Conservation (phyloP, 2,888 invertebrate genomes). For the Drosophila subsilvestris region DNA sequence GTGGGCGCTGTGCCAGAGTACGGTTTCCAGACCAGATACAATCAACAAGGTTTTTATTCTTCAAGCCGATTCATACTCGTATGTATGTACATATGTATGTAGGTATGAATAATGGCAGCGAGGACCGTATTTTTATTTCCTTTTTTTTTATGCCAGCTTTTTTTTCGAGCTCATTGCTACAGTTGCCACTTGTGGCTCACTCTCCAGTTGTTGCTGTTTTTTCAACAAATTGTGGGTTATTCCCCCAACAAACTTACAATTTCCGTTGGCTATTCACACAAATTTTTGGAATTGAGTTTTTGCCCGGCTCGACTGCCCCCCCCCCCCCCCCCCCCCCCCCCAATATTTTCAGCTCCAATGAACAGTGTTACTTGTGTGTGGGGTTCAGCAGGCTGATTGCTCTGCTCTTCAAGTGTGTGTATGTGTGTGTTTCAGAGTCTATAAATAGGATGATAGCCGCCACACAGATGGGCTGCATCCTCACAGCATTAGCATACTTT, state of each 20-base stretch:
- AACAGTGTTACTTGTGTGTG: conserved; percentile 27
- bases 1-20: neutral
- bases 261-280: conserved; percentile 53
- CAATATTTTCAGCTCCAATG: conserved; percentile 46
- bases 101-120: conserved; percentile 35
- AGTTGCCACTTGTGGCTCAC: conserved; percentile 48
- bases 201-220: conserved; percentile 4
- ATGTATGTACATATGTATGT: neutral
- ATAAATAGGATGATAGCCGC: neutral
- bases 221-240: conserved; percentile 54
- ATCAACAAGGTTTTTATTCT: conserved; percentile 20
- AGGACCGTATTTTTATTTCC: conserved; percentile 14
- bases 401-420: neutral
- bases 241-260: conserved; percentile 51
- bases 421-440: neutral
- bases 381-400: conserved; percentile 26
- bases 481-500: conserved; percentile 41
- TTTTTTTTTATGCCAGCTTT: conserved; percentile 11
- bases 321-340: conserved; percentile 12
- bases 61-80: conserved; percentile 23
- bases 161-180: conserved; percentile 36
- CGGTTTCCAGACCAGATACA: neutral
- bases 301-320: conserved; percentile 1
- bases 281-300: conserved; percentile 37
- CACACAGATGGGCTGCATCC: neutral